A percentile compares a stretch with the other conserved stretches of the same genome.
Conservation (phyloP, 2,113 vertebrate genomes). For the Passer domesticus region DNA sequence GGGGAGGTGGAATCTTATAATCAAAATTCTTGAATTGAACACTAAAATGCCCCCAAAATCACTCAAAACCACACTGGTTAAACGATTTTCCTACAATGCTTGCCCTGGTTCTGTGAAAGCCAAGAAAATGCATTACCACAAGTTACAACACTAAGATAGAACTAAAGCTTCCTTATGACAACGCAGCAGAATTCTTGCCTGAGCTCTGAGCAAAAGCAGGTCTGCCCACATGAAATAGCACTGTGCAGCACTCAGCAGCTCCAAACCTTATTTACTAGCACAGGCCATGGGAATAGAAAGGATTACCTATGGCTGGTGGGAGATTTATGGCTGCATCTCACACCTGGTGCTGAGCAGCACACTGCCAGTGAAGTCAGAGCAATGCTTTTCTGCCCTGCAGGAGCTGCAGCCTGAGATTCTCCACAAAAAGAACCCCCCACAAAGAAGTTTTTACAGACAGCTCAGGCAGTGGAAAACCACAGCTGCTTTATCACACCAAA, state of each 20-base stretch:
- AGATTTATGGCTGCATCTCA: background rate
- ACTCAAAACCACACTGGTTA: background rate
- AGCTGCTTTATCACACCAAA: background rate
- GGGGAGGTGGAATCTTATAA: background rate
- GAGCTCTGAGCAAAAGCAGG: background rate
- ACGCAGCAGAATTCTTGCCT: background rate
- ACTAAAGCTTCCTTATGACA: background rate
- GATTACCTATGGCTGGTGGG: background rate
- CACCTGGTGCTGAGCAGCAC: background rate
- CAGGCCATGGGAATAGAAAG: background rate
- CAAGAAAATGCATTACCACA: background rate
- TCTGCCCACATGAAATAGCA: background rate
- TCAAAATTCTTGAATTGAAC: background rate
- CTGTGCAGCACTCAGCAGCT: background rate
- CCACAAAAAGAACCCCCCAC: background rate
- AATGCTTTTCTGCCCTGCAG: background rate
- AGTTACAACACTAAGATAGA: background rate
- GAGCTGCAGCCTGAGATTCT: background rate
- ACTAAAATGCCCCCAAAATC: background rate
- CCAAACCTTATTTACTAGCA: background rate
- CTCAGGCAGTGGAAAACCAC: background rate
- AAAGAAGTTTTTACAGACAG: background rate
- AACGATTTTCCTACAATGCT: background rate
- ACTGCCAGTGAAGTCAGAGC: background rate
- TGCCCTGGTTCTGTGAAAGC: background rate